These are phyloP conservation scores for Crypturellus tataupa DNA, from an alignment of 2,797 vertebrate species.

Conservation along the genomic window DNA sequence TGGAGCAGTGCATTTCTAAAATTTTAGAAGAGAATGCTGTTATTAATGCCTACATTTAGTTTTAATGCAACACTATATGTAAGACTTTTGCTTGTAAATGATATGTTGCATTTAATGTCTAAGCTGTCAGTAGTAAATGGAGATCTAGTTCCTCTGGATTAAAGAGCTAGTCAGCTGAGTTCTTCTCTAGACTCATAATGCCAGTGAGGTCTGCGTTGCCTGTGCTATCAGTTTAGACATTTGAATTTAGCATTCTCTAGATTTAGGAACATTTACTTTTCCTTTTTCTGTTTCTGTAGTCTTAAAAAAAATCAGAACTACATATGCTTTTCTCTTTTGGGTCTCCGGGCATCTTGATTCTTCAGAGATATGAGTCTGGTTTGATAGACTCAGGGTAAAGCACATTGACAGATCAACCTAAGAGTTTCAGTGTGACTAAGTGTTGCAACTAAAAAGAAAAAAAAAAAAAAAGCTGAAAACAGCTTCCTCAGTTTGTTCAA, in stretches of 20 bases:
- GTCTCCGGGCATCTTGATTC: background rate
- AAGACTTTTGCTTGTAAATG: no score
- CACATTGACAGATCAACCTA: background rate
- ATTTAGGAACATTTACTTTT: no score
- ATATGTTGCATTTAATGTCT: no score
- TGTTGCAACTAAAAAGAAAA: background rate
- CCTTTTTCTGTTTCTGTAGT: no score
- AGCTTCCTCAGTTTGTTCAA: background rate
- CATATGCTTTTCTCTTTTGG: accelerated
- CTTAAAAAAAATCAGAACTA: background rate
- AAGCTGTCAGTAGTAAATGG: no score
- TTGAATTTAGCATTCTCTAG: no score
- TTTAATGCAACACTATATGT: background rate
- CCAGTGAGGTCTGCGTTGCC: no score
- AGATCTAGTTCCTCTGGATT: no score
- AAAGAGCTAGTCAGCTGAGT: no score
- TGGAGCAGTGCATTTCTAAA: background rate
- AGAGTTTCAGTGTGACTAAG: background rate
- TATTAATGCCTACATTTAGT: background rate
- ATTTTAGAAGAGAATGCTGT: background rate
- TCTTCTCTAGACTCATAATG: no score
- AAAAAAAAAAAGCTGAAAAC: background rate
- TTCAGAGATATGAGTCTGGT: background rate
- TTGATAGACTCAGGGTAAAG: background rate
- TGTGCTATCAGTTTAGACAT: no score